Conservation (phyloP, 2,797 vertebrate species). For the Buphagus erythrorhynchus region DNA sequence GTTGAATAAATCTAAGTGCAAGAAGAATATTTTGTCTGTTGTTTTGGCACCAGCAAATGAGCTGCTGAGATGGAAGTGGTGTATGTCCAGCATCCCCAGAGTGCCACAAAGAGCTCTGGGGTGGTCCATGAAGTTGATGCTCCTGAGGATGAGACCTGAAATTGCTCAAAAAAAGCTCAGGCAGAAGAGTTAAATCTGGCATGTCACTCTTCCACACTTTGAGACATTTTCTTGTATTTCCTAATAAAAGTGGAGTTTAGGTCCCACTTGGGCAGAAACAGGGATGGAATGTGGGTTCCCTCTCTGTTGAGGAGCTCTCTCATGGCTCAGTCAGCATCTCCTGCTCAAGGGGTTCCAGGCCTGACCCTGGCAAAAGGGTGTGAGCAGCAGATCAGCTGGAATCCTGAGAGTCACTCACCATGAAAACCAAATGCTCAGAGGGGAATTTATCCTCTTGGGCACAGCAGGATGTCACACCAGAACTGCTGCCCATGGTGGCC, state of each 20-base stretch:
- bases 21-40: background rate
- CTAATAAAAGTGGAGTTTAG: background rate
- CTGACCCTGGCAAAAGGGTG: background rate
- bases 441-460: accelerated
- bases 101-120: accelerated
- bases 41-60: background rate
- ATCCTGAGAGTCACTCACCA: accelerated
- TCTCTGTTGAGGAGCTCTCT: background rate
- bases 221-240: background rate
- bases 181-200: background rate
- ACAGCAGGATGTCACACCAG: background rate
- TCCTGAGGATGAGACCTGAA: background rate
- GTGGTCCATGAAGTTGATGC: background rate
- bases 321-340: background rate
- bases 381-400: background rate
- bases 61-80: background rate
- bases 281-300: background rate
- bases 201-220: background rate
- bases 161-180: background rate
- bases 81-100: background rate
- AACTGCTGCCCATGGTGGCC: accelerated
- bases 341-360: background rate
- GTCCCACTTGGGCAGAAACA: background rate
- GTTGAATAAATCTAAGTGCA: background rate
- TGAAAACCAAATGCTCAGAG: background rate